A percentile compares a stretch with the other conserved stretches of the same genome.
Conservation (phyloP, 2,888 invertebrate species). For the Pecten maximus region DNA sequence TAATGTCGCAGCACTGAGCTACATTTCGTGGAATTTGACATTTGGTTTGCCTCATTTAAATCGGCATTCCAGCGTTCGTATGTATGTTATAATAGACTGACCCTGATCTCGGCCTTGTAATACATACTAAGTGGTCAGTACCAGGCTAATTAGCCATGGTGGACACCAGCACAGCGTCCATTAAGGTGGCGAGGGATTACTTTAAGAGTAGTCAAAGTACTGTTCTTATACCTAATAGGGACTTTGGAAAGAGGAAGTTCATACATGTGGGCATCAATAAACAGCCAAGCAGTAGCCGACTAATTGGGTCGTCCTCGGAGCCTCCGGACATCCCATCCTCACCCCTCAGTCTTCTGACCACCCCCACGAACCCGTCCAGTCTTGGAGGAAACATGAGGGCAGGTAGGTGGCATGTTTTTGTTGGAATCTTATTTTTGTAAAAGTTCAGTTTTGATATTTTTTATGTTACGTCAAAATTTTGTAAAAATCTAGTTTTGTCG, state of each 20-base stretch:
- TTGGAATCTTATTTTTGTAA: too few species aligned
- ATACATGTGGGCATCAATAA: conserved; percentile 70
- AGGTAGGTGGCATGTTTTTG: conserved; percentile 48
- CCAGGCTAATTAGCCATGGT: background rate
- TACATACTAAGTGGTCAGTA: background rate
- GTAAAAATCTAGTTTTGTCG: too few species aligned
- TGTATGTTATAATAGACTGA: background rate
- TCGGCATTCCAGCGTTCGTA: background rate
- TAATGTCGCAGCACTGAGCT: background rate
- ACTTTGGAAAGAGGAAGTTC: conserved; percentile 75
- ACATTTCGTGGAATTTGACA: background rate
- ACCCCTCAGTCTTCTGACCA: background rate
- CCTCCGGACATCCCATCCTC: background rate
- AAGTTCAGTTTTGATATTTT: too few species aligned
- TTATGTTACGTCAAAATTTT: too few species aligned
- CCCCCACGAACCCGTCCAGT: background rate
- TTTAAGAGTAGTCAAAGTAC: conserved; percentile 72
- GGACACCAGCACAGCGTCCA: conserved; percentile 36
- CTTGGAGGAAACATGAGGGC: conserved; percentile 53
- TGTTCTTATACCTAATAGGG: conserved; percentile 75
- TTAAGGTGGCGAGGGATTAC: conserved; percentile 66
- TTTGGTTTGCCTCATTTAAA: background rate
- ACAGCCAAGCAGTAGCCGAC: conserved; percentile 48
- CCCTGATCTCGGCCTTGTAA: background rate
- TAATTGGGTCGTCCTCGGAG: background rate